Base-by-base conservation (phyloP, 2,888 invertebrate genomes). In the Aspidapion aeneum region DNA sequence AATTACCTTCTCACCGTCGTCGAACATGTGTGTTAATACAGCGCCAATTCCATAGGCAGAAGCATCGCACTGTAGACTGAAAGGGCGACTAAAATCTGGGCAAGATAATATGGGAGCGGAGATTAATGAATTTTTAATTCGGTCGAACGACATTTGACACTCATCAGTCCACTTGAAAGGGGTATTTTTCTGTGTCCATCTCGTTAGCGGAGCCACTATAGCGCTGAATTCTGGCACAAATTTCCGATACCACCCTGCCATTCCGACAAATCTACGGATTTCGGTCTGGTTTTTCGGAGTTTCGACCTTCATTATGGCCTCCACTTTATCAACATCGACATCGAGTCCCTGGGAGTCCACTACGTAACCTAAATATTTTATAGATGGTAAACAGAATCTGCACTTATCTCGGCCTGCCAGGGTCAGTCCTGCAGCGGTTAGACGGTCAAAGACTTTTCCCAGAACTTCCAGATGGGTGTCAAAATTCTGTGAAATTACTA, bases 341-440 rank as follows among this genome's bases (percentile, higher is more conserved):
- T 65, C 57, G 1, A 74, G 18, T 1, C 76, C 75, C 1, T 71
- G 19, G 0, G 52, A 35, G 55, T 71, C 68, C 2, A 78, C 72
- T 0, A 74, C 55, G 56, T 74, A 75, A 1, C 78, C 77, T 3
- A 78, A 62, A 62, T 72, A 74, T 54, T 69, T 68, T 1, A 78
- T 19, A 18, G n/a, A 56, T 21, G 35, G 35, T 12, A 3, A 12
- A 35, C 35, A 35, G 35, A 35, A 35, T 35, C 35, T 3, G 12
- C 35, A 35, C 12, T 55, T 63, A 55, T 69, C 67, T 9, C 59
- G 17, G 17, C 72, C 72, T 0, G 79, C 54, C 12, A 35, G 5
- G 0, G 70, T 74, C 1, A 71, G 59, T 7, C 64, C 64, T 1
- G 69, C 68, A 1, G 18, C 17, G 9, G 1, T 21, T n/a, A 71